phyloP scores from a whole-genome alignment of 53 echinoderm and acorn worm genomes.

The Mesocentrotus franciscanus region DNA sequence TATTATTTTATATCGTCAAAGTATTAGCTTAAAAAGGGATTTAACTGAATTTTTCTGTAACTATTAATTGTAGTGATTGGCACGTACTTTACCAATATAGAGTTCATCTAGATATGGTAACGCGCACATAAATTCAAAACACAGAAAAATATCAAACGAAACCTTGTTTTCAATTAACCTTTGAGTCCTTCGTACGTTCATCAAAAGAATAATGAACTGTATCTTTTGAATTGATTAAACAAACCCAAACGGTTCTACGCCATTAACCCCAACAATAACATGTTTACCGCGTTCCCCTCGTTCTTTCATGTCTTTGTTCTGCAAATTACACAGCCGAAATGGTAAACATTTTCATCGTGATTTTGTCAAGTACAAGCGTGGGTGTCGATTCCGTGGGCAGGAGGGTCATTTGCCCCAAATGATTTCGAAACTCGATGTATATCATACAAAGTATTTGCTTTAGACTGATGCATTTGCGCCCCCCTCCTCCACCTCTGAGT shows the following conservation, averaged over 20 bases:
- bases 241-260: not conserved
- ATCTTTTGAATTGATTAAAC: not conserved
- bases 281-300: not conserved
- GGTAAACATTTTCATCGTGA: not conserved
- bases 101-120: not conserved
- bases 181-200: not conserved
- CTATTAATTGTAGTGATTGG: too few species aligned
- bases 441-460: too few species aligned
- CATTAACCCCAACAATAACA: slow-evolving; percentile 8
- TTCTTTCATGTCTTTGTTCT: slow-evolving; percentile 19
- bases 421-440: not conserved
- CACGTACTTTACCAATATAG: not conserved
- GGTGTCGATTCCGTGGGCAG: not conserved
- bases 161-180: not conserved
- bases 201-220: not conserved
- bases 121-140: not conserved
- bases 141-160: not conserved
- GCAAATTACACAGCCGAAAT: not conserved
- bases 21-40: too few species aligned
- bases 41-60: too few species aligned
- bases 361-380: not conserved
- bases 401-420: not conserved
- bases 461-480: not conserved
- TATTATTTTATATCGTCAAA: too few species aligned
- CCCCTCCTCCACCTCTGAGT: not conserved